Base-by-base conservation (phyloP, 1,140 invertebrate genomes). In the Diabrotica undecimpunctata region DNA sequence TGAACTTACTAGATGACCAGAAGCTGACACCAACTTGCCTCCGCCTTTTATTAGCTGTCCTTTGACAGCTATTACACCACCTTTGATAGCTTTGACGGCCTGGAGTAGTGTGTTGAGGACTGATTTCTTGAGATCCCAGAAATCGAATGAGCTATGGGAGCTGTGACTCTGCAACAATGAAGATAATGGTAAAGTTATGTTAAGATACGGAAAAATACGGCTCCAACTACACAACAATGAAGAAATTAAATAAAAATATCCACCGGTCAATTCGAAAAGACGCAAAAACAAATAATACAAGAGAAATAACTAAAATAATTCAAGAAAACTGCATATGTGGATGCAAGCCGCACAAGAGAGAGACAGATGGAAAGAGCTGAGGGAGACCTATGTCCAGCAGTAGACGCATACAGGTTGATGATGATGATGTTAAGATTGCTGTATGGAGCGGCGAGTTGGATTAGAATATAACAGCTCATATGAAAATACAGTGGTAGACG, bases 21-120 rank as follows among this genome's bases (percentile, higher is more conserved):
- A 85, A 0, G 88, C 87, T 1, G 87, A 83, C 6, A 92, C 82
- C 7, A 92, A 75, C 53, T 89, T 88, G 13, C 91, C 91, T 60
- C 91, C 87, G 13, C 90, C 91, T 79, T 93, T 94, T 67, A 93
- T 88, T 5, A 94, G 77, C 75, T 93, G 90, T 5, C 92, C 92
- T 74, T 92, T 93, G 13, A 93, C 81, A 6, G 92, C 91, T 5
- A 93, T 86, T 3, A 92, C 88, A 36, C 91, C 90, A 12, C 92
- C 92, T 53, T 90, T 90, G 54, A 94, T 90, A 0, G 92, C 91
- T 76, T 93, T 93, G 0, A 92, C 85, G 8, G 92, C 90, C 84
- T 93, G 89, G 70, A 93, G 82, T 6, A 94, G 79, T 7, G 91
- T 91, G 75, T 87, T 87, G 8, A 93, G 76, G 61, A 93, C 88